Evolutionary conservation across 2,113 vertebrate genomes (phyloP).

Genomic region (Neopipo cinnamomea): DNA sequence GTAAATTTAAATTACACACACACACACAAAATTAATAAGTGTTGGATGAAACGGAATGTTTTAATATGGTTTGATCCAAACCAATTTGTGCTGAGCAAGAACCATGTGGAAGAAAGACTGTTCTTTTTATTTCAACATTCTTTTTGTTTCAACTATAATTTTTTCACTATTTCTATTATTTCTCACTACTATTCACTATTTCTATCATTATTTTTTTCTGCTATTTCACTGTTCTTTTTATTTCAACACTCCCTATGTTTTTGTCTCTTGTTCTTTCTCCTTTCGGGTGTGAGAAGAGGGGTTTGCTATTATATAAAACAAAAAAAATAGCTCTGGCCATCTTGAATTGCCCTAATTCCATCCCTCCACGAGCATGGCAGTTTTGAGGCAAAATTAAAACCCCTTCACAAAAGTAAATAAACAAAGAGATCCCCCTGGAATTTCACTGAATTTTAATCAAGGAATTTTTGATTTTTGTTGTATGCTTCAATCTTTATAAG

Average conservation of each 20-base stretch:
- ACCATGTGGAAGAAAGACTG: not conserved
- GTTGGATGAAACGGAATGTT: not conserved
- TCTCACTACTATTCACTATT: too few relatives aligned
- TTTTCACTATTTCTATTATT: too few relatives aligned
- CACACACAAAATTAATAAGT: not conserved
- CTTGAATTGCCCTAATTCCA: not conserved
- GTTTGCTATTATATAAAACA: not conserved
- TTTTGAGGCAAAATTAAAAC: not conserved
- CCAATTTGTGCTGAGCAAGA: not conserved
- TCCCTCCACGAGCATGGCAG: accelerated
- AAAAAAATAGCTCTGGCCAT: accelerated
- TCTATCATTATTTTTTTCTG: too few relatives aligned
- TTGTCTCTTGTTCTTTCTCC: not conserved
- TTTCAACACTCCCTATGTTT: not conserved
- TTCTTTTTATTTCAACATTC: not conserved
- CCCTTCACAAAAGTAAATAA: not conserved
- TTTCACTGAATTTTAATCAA: too few relatives aligned
- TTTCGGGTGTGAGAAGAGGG: not conserved
- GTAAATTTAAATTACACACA: not conserved
- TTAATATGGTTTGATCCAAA: not conserved
- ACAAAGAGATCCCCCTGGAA: accelerated
- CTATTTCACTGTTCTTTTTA: not conserved
- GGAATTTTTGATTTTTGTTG: not conserved
- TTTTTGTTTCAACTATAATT: not conserved
- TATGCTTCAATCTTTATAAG: not conserved